These are phyloP conservation scores for Aleiodes leptofemur DNA, from an alignment of 2,888 invertebrate species.

Conservation along the genomic window DNA sequence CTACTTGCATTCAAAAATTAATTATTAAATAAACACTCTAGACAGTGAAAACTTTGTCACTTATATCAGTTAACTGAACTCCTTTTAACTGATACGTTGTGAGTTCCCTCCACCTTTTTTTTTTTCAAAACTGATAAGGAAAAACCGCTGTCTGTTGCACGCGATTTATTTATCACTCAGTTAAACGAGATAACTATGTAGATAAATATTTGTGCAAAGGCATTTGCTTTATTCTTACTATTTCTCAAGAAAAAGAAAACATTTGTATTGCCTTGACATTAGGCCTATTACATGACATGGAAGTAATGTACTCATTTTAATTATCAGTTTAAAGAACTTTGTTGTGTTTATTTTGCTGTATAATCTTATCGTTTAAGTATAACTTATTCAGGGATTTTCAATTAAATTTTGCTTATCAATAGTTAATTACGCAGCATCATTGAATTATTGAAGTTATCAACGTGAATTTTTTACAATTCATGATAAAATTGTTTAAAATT, in stretches of 20 bases:
- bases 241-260: neutral
- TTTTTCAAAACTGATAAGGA: conserved; percentile 22
- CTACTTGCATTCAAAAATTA: no score
- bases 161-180: conserved; percentile 30
- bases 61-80: conserved; percentile 9
- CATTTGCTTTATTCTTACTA: conserved; percentile 3
- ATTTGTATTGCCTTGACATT: conserved; percentile 8
- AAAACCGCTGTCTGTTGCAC: conserved; percentile 28
- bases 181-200: conserved; percentile 14
- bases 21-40: no score
- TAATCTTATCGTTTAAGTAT: conserved; percentile 2
- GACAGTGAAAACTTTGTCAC: neutral
- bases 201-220: conserved; percentile 21
- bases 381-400: conserved; percentile 17
- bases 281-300: conserved; percentile 6
- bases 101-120: conserved; percentile 4
- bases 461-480: no score
- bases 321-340: conserved; percentile 9
- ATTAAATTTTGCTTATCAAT: conserved; percentile 1
- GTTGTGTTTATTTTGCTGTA: neutral
- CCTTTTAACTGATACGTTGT: conserved; percentile 13
- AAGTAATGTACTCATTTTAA: conserved; percentile 8
- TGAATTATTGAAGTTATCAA: conserved; percentile 13
- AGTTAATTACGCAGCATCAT: conserved; percentile 2
- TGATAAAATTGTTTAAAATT: neutral